Base-by-base conservation (phyloP, 2,888 invertebrate genomes). In the Sesia apiformis region DNA sequence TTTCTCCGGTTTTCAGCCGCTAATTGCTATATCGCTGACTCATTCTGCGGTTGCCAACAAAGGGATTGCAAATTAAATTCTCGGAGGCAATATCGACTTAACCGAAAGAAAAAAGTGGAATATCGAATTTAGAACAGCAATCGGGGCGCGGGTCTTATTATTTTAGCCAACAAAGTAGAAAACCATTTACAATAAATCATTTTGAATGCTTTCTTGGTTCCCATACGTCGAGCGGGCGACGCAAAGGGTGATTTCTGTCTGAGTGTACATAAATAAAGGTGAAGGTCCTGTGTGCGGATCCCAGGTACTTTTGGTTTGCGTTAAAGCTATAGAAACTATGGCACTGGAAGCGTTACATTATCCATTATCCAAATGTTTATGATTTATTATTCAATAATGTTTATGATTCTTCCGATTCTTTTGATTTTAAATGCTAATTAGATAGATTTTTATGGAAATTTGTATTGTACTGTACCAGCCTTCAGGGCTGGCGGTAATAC, bases 171-270 rank as follows among this genome's bases (percentile, higher is more conserved):
- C 89, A 89, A 89, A 86, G 89, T 89, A 88, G 88, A 88, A 85
- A 89, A 85, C 87, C 87, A 88, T 89, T 89, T 88, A 87, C 89
- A 87, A 88, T 89, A 89, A 89, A 89, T 89, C 89, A 89, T 87
- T 87, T 87, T 85, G 85, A 88, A 86, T 81, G 87, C 84, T 81
- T 85, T 86, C 85, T 85, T 75, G 85, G 87, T 85, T 85, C 84
- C 84, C 86, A 82, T 84, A 77, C 84, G 78, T 76, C 76, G 78
- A 78, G 81, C 80, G 84, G 79, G 80, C 84, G 81, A 80, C 84
- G 87, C 88, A 86, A 88, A 87, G 88, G 87, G 88, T 87, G 88
- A 87, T 87, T 87, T 87, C 86, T 85, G 84, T 82, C 78, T 74
- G 84, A 86, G 83, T 81, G 77, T 84, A 84, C 86, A 88, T 89